A percentile compares a stretch with the other conserved stretches of the same genome.
Evolutionary conservation across 2,888 invertebrate species (phyloP).

Genomic region (Coenonympha arcania): DNA sequence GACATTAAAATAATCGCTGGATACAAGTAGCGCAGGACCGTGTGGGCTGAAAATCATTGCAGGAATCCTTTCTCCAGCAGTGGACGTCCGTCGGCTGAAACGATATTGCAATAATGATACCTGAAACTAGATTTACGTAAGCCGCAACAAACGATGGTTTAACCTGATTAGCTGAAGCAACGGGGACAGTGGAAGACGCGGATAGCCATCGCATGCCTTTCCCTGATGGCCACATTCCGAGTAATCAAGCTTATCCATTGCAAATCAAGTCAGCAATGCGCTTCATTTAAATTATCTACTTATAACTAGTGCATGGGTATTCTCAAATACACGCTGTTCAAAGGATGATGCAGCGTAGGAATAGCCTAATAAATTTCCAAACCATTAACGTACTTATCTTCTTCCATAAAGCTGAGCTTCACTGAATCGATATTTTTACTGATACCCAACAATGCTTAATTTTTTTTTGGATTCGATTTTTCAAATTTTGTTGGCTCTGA

Average conservation of each 20-base stretch:
- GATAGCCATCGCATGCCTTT: constrained; percentile 5
- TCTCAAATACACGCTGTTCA: neutral
- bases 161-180: constrained; percentile 7
- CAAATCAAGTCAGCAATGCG: constrained; percentile 5
- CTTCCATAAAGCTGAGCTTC: too few species aligned
- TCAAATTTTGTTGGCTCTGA: too few species aligned
- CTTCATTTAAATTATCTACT: constrained; percentile 6
- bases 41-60: too few species aligned
- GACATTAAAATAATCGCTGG: too few species aligned
- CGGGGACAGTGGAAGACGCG: neutral
- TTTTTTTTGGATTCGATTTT: too few species aligned
- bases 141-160: neutral
- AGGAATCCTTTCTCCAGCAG: too few species aligned
- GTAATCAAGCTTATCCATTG: constrained; percentile 12
- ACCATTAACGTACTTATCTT: too few species aligned
- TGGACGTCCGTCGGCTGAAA: too few species aligned
- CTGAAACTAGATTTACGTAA: neutral
- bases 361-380: too few species aligned
- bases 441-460: too few species aligned
- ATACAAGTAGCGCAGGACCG: too few species aligned
- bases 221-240: constrained; percentile 10
- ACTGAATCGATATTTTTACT: too few species aligned
- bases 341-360: neutral
- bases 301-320: neutral
- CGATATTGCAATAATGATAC: neutral